A percentile compares a stretch with the other conserved stretches of the same genome.
Evolutionary conservation across 2,113 vertebrate genomes (phyloP).

Genomic region (Ptychochromis oligacanthus): DNA sequence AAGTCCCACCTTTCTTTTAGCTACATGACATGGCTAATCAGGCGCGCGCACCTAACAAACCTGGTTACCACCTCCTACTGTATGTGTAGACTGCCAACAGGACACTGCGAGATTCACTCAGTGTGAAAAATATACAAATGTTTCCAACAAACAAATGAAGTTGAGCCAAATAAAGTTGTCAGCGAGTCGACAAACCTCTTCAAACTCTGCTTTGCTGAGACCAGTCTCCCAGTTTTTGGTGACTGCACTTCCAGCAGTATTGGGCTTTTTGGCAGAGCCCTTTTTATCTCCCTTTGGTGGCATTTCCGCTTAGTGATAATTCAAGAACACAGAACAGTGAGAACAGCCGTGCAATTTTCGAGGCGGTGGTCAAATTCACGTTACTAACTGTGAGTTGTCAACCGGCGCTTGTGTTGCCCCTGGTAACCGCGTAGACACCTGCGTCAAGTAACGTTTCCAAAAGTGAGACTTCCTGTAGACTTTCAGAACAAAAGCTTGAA

Average conservation of each 20-base stretch:
- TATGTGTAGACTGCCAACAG: neutral
- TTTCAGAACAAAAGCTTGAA: conserved; percentile 38
- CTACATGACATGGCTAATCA: neutral
- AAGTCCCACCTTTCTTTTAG: neutral
- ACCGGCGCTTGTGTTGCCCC: conserved; percentile 33
- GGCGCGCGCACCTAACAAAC: neutral
- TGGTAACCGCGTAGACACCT: conserved; percentile 17
- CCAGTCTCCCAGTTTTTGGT: conserved; percentile 57
- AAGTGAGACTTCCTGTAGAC: neutral
- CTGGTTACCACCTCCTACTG: fast-evolving
- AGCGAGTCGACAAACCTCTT: conserved; percentile 59
- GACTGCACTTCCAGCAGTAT: neutral
- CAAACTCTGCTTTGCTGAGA: conserved; percentile 49
- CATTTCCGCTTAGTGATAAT: conserved; percentile 28
- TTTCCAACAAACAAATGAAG: neutral
- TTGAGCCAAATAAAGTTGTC: neutral
- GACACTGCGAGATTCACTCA: neutral
- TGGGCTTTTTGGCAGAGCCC: conserved; percentile 31
- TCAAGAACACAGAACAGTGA: neutral
- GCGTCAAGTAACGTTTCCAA: neutral
- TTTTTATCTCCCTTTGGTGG: conserved; percentile 52
- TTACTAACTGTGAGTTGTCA: neutral
- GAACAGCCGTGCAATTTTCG: neutral
- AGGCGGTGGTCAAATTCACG: fast-evolving
- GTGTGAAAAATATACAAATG: fast-evolving